Base-by-base conservation (phyloP, 2,888 invertebrate genomes). In the Nemurella pictetii region DNA sequence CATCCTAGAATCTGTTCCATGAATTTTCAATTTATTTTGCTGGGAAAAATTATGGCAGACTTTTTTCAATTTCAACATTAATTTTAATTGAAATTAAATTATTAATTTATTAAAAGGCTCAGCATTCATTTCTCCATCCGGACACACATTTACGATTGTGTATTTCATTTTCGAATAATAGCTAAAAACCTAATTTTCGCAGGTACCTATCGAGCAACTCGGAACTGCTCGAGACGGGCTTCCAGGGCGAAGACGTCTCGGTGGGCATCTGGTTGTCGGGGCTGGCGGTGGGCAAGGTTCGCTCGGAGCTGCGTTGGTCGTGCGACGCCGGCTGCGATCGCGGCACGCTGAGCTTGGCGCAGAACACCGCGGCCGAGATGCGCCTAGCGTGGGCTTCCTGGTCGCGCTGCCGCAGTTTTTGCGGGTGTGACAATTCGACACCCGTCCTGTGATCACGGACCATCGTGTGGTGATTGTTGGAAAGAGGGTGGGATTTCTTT, bases 241-340 rank as follows among this genome's bases (percentile, higher is more conserved):
- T 85, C 78, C 85, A 80, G 73, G 88, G 88, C 0, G 88, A 88
- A 85, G 88, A 88, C 83, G 88, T 88, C 0, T 86, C 88, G 9
- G 29, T 88, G 72, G 88, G 88, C 9, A 87, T 88, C 55, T 88
- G 88, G 87, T 81, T 87, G 20, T 86, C 87, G 29, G 87, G 86
- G 27, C 55, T 87, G 27, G 85, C 87, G 15, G 86, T 87, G n/a
- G 55, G 25, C 25, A 30, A 80, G 20, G 74, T 74, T 26, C 30
- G 15, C 20, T 36, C 80, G 29, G 30, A 77, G 5, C 5, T 15
- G 0, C 0, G n/a, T 1, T 87, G 87, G 87, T 55, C 80, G 3
- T 85, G 86, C 83, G 83, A 85, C 80, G 32, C 28, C 9, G 36
- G n/a, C n/a, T 84, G 85, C 75, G 35, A 72, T 20, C 75, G 36